Evolutionary conservation across 2,113 vertebrate genomes (phyloP), one percentile per base, ranked within the genome.

Genomic region (Nyctereutes procyonoides): DNA sequence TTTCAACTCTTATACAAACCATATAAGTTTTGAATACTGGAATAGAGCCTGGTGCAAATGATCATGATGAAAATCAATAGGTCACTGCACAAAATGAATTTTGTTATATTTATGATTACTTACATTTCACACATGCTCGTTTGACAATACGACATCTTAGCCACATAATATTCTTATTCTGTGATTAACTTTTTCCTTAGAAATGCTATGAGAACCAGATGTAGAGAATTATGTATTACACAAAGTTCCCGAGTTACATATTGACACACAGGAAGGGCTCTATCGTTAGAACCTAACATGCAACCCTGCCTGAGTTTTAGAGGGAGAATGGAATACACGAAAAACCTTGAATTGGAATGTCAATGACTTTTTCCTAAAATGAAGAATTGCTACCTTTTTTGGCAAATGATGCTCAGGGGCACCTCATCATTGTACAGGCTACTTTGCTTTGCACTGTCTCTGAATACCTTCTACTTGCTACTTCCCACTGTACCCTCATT

Each of bases 81-180:
- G 15, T 80, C 73, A 74, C 6, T 65, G 43, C 53, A 71, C 71
- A 73, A 87, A 92, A 55, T 69, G 85, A 84, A 93, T 56, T 88
- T 95, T 84, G 19, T 62, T 90, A 62, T 86, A n/a, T 80, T 43
- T 28, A 58, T 80, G 48, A 88, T 84, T 92, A 63, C 26, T 77
- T 94, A 56, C 22, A 81, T 48, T 93, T 83, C 83, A 86, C 63
- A 24, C 84, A 48, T 65, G 92, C 58, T 71, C 17, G 15, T 90
- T 51, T 89, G 55, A 19, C 17, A 92, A 56, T 74, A 95, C 79
- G 76, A 77, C 7, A 83, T 51, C 22, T 87, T 88, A 82, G 13
- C 20, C 89, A 93, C 65, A 26, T 67, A 51, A 90, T 65, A 74
- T 83, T 82, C 8, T 90, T 93, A 93, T 88, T 53, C 63, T 73